Evolutionary conservation across 2,888 invertebrate genomes (phyloP).

Genomic region (Rapana venosa): DNA sequence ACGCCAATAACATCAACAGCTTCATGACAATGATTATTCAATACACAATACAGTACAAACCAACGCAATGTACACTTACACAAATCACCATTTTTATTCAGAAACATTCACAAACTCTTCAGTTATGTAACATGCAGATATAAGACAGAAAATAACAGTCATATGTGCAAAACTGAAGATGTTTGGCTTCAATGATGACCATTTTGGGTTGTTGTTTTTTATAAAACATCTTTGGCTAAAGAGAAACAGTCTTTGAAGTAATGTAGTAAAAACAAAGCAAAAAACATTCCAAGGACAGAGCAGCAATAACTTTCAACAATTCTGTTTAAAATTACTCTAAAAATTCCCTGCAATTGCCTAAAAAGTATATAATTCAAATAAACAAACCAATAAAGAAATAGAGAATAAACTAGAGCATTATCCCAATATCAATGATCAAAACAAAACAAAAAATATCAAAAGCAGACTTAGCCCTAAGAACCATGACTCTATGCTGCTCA

Average conservation of each 20-base stretch:
- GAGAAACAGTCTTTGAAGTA: too few species aligned
- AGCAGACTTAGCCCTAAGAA: not conserved
- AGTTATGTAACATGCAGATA: not conserved
- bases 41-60: not conserved
- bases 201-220: not conserved
- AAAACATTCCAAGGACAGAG: too few species aligned
- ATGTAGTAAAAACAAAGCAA: too few species aligned
- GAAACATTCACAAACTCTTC: not conserved
- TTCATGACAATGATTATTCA: too few species aligned
- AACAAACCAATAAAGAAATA: too few species aligned
- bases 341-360: not conserved
- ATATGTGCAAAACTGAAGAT: not conserved
- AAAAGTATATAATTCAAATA: not conserved
- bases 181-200: not conserved
- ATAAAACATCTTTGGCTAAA: not conserved
- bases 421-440: too few species aligned
- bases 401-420: too few species aligned
- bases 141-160: not conserved
- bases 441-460: not conserved
- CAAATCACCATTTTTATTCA: conserved; percentile 11
- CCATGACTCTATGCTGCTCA: not conserved
- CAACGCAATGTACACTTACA: not conserved
- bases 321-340: too few species aligned
- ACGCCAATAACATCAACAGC: too few species aligned
- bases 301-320: too few species aligned